Percentiles rank a stretch among this genome's conserved stretches.
phyloP scores from a whole-genome alignment of 2,113 vertebrate species.

The Xenopus tropicalis region DNA sequence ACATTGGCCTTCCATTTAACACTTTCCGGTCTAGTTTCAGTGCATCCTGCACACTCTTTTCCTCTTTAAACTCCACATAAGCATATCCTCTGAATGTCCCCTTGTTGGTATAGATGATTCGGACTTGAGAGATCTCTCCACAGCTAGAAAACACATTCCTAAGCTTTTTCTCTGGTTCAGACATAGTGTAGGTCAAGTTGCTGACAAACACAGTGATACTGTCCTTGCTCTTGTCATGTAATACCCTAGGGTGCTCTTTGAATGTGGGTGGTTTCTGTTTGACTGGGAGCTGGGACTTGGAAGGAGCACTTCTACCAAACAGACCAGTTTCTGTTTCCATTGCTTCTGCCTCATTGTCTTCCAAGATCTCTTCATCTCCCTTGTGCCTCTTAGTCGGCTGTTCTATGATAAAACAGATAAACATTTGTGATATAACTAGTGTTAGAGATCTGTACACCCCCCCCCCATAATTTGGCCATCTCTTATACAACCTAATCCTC shows the following conservation, averaged over 20 bases:
- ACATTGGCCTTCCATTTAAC: constrained; percentile 89
- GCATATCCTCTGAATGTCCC: constrained; percentile 87
- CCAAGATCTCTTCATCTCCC: constrained; percentile 58
- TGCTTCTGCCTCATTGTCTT: constrained; percentile 51
- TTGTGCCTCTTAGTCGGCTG: constrained; percentile 73
- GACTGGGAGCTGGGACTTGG: constrained; percentile 47
- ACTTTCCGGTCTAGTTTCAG: constrained; percentile 78
- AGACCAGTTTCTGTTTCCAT: constrained; percentile 68
- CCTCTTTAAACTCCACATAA: constrained; percentile 84
- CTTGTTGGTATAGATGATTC: constrained; percentile 75
- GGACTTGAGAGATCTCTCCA: constrained; percentile 76
- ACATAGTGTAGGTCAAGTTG: constrained; percentile 84
- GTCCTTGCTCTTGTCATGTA: constrained; percentile 77
- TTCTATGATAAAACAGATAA: constrained; percentile 48
- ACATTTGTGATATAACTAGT: not conserved
- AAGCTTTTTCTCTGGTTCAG: constrained; percentile 75
- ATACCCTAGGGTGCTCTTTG: constrained; percentile 62
- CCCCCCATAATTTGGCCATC: too few relatives aligned
- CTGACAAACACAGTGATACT: constrained; percentile 85
- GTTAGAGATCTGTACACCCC: not conserved
- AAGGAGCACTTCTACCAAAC: constrained; percentile 57
- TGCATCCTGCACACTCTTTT: constrained; percentile 69
- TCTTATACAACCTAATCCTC: too few relatives aligned
- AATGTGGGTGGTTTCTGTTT: constrained; percentile 59
- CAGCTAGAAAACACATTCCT: constrained; percentile 76